Conservation (phyloP, 2,888 invertebrate species). For the Sesamia inferens region DNA sequence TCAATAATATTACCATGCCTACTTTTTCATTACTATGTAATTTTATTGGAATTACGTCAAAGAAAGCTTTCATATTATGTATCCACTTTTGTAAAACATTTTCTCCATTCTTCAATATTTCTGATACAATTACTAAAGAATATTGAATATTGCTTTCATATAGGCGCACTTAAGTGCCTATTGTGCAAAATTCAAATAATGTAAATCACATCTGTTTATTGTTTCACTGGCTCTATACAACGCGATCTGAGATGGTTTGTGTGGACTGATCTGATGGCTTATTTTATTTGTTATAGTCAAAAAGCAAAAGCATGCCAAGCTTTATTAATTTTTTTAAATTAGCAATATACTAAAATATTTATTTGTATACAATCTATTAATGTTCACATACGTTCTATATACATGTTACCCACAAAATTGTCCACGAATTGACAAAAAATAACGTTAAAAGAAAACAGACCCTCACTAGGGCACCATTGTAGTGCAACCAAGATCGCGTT, state of each 20-base stretch:
- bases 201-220: neutral
- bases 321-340: too few relatives aligned
- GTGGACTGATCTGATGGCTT: neutral
- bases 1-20: neutral
- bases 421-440: too few relatives aligned
- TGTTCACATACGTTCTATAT: too few relatives aligned
- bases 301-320: too few relatives aligned
- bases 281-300: neutral
- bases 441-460: too few relatives aligned
- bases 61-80: constrained; percentile 6
- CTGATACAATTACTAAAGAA: constrained; percentile 12
- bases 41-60: constrained; percentile 10
- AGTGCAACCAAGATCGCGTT: neutral
- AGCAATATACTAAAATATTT: too few relatives aligned
- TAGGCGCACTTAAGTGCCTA: constrained; percentile 1
- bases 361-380: too few relatives aligned
- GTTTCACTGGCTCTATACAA: neutral
- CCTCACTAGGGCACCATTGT: neutral
- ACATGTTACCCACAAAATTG: too few relatives aligned
- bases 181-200: constrained; percentile 1
- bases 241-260: neutral
- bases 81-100: constrained; percentile 3
- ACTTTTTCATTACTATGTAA: constrained; percentile 15
- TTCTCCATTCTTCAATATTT: constrained; percentile 26
- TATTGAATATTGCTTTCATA: constrained; percentile 24